Evolutionary conservation across 2,113 vertebrate species (phyloP), one percentile per base, ranked within the genome.

Genomic region (Parus major): DNA sequence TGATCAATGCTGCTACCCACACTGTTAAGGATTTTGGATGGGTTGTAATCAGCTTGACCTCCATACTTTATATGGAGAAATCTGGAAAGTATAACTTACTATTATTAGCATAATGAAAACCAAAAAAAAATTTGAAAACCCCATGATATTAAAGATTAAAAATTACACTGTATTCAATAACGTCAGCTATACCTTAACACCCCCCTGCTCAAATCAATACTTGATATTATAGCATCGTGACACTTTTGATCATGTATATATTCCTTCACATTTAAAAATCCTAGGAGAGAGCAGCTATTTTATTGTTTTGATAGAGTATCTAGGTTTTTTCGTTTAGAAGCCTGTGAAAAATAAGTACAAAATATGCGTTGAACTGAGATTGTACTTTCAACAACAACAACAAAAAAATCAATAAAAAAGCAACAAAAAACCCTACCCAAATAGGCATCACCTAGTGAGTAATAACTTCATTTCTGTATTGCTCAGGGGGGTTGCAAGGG

Each of bases 401-500:
- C 42, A 27, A 60, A 84, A 96, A 97, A 95, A 97, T 91, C 92
- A 95, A 97, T 92, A 94, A 90, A 95, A 94, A 93, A 85, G 69
- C 42, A 77, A 84, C 42, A 95, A 93, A 96, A 96, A 96, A 61
- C 80, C 76, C 93, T 97, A 89, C 93, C 93, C 92, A 97, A 97
- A 96, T 86, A 97, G 89, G 97, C 96, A 97, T 97, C 96, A 97
- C 97, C 95, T 96, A 97, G 91, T 92, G 96, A 98, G 97, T 97
- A 97, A 97, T 97, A 98, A 98, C 97, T 98, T 98, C 94, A 96
- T 98, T 97, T 97, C 97, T 97, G 75, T 97, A 96, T 98, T 97
- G 98, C 98, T 98, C 95, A 94, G 95, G 97, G 96, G 85, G 88
- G 94, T 97, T 98, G 98, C 99, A 98, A 93, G 97, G 99, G 98